Conservation (phyloP, 2,888 invertebrate species). For the Diarsia brunnea region DNA sequence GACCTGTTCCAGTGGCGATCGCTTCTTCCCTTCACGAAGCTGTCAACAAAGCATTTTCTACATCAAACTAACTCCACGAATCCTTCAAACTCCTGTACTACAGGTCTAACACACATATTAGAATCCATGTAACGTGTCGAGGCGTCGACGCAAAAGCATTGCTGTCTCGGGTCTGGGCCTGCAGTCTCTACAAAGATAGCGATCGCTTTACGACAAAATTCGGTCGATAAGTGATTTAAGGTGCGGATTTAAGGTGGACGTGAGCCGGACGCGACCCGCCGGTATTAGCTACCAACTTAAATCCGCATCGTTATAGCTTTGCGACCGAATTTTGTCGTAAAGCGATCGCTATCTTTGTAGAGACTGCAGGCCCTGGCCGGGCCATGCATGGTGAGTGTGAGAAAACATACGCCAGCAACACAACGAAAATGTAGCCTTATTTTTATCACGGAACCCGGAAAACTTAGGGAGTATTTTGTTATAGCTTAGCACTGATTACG, state of each 20-base stretch:
- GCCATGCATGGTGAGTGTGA: background rate
- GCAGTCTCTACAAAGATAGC: too few species aligned
- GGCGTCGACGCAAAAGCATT: conserved; percentile 2
- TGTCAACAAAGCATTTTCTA: too few species aligned
- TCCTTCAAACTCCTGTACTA: background rate
- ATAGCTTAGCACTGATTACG: background rate
- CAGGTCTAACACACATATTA: conserved; percentile 1
- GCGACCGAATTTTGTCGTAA: too few species aligned
- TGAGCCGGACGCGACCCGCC: too few species aligned
- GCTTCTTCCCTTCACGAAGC: background rate
- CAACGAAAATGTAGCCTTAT: background rate
- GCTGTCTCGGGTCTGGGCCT: background rate
- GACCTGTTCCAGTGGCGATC: too few species aligned
- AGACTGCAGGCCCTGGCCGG: too few species aligned
- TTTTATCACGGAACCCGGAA: background rate
- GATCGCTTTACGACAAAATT: too few species aligned
- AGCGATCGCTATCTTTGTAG: too few species aligned
- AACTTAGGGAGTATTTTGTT: background rate
- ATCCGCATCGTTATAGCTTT: too few species aligned
- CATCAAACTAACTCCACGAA: background rate
- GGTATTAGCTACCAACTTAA: too few species aligned
- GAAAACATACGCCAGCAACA: background rate
- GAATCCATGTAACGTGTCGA: conserved; percentile 4
- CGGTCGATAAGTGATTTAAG: too few species aligned
- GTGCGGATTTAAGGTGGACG: too few species aligned